phyloP scores from a whole-genome alignment of 64 coral and sea anemone genomes.

The Actinia equina region DNA sequence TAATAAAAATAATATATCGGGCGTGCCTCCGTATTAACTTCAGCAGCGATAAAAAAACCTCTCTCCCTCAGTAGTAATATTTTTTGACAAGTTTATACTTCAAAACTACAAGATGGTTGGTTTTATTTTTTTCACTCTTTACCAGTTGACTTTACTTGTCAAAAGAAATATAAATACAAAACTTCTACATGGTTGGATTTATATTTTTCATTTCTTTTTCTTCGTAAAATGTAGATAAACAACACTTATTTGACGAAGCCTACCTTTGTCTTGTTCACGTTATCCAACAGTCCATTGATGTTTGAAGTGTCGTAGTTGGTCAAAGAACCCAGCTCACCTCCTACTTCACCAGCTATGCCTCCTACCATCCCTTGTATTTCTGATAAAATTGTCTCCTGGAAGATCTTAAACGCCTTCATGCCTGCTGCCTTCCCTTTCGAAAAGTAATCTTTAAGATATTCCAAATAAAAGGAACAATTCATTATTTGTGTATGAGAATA shows the following conservation, averaged over 20 bases:
- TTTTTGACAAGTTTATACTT: no score
- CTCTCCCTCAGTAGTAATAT: no score
- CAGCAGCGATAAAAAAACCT: no score
- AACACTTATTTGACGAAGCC: background rate
- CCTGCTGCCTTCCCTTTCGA: constrained; percentile 16
- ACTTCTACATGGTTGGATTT: no score
- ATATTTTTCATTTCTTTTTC: background rate
- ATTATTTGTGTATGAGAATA: no score
- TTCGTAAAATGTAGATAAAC: background rate
- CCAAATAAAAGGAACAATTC: no score
- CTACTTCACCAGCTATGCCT: constrained; percentile 51
- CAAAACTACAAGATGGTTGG: no score
- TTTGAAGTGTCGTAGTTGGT: constrained; percentile 65
- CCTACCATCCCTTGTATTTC: constrained; percentile 39
- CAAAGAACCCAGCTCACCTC: constrained; percentile 50
- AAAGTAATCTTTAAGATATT: background rate
- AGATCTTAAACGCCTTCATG: constrained; percentile 25
- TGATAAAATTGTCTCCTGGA: constrained; percentile 32
- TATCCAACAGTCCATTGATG: constrained; percentile 55
- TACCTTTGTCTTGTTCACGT: constrained; percentile 51
- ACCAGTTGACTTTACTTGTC: no score
- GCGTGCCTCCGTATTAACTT: no score
- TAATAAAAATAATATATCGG: no score
- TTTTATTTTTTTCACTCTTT: no score
- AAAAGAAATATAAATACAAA: no score